A percentile compares a stretch with the other conserved stretches of the same genome.
These are phyloP conservation scores for Berghia stephanieae DNA, from an alignment of 1,140 invertebrate species.

Conservation along the genomic window DNA sequence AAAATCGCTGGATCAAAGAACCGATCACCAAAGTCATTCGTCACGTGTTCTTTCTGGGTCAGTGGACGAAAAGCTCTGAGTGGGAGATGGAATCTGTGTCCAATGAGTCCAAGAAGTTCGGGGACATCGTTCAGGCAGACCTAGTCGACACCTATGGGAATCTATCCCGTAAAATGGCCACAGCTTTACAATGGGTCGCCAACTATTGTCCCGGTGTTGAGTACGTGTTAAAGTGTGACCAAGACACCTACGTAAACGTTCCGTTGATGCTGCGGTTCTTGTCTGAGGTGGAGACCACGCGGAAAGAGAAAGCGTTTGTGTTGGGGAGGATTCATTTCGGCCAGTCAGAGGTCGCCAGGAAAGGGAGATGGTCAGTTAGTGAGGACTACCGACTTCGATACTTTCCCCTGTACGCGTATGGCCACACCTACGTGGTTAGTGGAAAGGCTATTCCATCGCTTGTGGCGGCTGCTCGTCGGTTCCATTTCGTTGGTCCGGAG, in stretches of 20 bases:
- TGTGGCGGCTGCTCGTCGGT: slow-evolving; percentile 37
- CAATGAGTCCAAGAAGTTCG: slow-evolving; percentile 28
- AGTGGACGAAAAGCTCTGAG: too few species aligned
- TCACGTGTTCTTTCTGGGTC: slow-evolving; percentile 15
- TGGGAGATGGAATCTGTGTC: not conserved
- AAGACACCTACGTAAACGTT: slow-evolving; percentile 84
- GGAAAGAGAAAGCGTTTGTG: not conserved
- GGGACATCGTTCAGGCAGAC: slow-evolving; percentile 47
- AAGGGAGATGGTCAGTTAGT: slow-evolving; percentile 27
- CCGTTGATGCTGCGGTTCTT: slow-evolving; percentile 55
- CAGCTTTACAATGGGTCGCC: slow-evolving; percentile 82
- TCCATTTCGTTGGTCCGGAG: slow-evolving; percentile 54
- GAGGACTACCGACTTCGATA: slow-evolving; percentile 21
- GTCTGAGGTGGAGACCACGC: not conserved
- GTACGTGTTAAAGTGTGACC: slow-evolving; percentile 87
- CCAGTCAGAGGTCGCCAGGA: not conserved
- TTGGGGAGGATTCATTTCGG: not conserved
- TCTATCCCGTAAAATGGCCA: slow-evolving; percentile 72
- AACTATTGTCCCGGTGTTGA: slow-evolving; percentile 71
- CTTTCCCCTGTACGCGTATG: slow-evolving; percentile 55
- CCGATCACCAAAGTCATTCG: not conserved
- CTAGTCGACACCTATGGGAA: slow-evolving; percentile 51
- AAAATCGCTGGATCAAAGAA: not conserved
- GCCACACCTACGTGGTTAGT: slow-evolving; percentile 58
- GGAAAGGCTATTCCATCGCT: slow-evolving; percentile 44